Percentiles rank a stretch among this genome's conserved stretches.
These are phyloP conservation scores for Nasonia longicornis DNA, from an alignment of 1,140 invertebrate genomes.

Conservation along the genomic window DNA sequence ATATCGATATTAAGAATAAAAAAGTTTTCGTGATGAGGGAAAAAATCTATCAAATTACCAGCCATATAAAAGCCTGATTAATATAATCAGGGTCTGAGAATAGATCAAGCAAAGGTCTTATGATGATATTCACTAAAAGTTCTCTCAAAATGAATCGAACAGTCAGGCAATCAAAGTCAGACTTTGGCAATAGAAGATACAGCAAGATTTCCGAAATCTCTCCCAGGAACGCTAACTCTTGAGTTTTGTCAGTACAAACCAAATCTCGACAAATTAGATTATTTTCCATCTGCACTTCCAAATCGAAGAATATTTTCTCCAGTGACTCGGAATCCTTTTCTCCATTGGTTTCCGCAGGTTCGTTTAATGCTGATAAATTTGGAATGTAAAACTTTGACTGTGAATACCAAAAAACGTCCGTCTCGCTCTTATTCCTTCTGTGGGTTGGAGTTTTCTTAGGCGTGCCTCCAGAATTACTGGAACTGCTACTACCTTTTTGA, in stretches of 20 bases:
- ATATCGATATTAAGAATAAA: neutral
- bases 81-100: constrained; percentile 95
- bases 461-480: constrained; percentile 67
- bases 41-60: constrained; percentile 73
- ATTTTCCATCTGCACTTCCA: constrained; percentile 88
- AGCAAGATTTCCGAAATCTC: constrained; percentile 88
- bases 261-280: constrained; percentile 77
- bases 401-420: constrained; percentile 76
- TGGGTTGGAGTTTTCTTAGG: constrained; percentile 70
- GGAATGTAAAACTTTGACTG: constrained; percentile 68
- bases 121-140: constrained; percentile 83
- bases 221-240: constrained; percentile 82
- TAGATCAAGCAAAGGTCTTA: constrained; percentile 83
- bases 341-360: constrained; percentile 56
- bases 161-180: constrained; percentile 88
- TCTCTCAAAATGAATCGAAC: constrained; percentile 84
- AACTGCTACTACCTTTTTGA: constrained; percentile 65
- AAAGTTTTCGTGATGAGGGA: neutral
- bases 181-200: constrained; percentile 85
- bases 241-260: constrained; percentile 74
- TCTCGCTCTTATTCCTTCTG: constrained; percentile 79
- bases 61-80: constrained; percentile 91
- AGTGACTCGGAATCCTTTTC: constrained; percentile 67
- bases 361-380: constrained; percentile 63
- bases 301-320: constrained; percentile 87